Evolutionary conservation across 2,888 invertebrate genomes (phyloP).

Genomic region (Xanthostigma xanthostigma): DNA sequence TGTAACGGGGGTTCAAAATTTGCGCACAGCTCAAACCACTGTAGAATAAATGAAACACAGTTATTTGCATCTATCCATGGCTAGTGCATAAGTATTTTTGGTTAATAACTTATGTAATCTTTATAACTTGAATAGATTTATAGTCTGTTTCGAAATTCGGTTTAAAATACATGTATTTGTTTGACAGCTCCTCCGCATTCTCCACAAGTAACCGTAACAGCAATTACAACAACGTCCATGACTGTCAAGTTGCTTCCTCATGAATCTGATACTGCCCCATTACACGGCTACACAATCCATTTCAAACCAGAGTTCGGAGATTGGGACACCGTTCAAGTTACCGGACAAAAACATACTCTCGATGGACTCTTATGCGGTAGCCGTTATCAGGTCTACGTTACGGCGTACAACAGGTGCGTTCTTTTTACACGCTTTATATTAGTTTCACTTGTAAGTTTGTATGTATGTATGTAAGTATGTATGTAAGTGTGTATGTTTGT

Average conservation of each 20-base stretch:
- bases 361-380: conserved; percentile 86
- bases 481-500: too few relatives aligned
- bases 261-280: conserved; percentile 69
- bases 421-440: too few relatives aligned
- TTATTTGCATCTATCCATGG: too few relatives aligned
- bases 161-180: background rate
- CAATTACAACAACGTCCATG: conserved; percentile 60
- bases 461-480: too few relatives aligned
- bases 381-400: conserved; percentile 83
- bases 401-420: conserved; percentile 76
- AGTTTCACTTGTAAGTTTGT: background rate
- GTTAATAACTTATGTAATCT: too few relatives aligned
- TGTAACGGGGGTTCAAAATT: too few relatives aligned
- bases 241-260: conserved; percentile 58
- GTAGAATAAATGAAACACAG: too few relatives aligned
- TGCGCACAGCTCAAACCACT: too few relatives aligned
- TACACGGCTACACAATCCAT: conserved; percentile 81
- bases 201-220: conserved; percentile 55
- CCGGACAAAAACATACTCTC: conserved; percentile 65
- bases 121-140: too few relatives aligned
- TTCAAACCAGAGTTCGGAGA: conserved; percentile 91
- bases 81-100: too few relatives aligned
- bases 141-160: too few relatives aligned
- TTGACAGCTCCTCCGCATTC: conserved; percentile 56
- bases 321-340: conserved; percentile 73